Evolutionary conservation across 2,113 vertebrate species (phyloP).

Genomic region (Pao palembangensis): DNA sequence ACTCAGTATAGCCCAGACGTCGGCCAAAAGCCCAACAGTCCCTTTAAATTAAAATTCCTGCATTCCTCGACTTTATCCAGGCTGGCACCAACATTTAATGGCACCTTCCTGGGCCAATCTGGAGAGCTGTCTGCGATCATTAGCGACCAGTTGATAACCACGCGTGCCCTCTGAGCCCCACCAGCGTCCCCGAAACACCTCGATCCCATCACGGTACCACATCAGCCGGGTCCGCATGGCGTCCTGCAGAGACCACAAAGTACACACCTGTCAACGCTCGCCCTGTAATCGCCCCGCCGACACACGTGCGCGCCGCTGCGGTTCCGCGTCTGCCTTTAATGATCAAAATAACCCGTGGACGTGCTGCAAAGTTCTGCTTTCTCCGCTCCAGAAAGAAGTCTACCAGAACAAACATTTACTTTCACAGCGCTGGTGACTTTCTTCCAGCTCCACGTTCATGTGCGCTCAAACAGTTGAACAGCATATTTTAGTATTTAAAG

Average conservation of each 20-base stretch:
- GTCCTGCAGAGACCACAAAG: constrained; percentile 50
- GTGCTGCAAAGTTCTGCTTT: constrained; percentile 19
- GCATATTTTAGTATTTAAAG: too few relatives aligned
- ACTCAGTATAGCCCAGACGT: too few relatives aligned
- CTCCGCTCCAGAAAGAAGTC: background rate
- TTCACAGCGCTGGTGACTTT: constrained; percentile 8
- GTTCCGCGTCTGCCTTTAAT: constrained; percentile 19
- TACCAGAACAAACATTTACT: constrained; percentile 29
- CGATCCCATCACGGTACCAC: background rate
- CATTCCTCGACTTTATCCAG: background rate
- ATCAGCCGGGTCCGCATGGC: constrained; percentile 28
- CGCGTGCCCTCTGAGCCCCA: too few relatives aligned
- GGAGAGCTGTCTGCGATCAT: too few relatives aligned
- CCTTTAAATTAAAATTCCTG: too few relatives aligned
- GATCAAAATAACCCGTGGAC: constrained; percentile 41
- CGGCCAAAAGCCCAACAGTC: too few relatives aligned
- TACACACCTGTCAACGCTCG: constrained; percentile 39
- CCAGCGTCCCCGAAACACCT: too few relatives aligned
- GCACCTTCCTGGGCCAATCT: background rate
- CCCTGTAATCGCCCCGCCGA: constrained; percentile 48
- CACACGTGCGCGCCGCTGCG: constrained; percentile 30
- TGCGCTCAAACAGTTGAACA: too few relatives aligned
- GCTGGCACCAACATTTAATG: background rate
- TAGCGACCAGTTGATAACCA: too few relatives aligned
- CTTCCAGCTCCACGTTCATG: too few relatives aligned